A percentile compares a stretch with the other conserved stretches of the same genome.
Conservation (phyloP, 2,113 vertebrate genomes). For the Rhynchopsitta pachyrhyncha region DNA sequence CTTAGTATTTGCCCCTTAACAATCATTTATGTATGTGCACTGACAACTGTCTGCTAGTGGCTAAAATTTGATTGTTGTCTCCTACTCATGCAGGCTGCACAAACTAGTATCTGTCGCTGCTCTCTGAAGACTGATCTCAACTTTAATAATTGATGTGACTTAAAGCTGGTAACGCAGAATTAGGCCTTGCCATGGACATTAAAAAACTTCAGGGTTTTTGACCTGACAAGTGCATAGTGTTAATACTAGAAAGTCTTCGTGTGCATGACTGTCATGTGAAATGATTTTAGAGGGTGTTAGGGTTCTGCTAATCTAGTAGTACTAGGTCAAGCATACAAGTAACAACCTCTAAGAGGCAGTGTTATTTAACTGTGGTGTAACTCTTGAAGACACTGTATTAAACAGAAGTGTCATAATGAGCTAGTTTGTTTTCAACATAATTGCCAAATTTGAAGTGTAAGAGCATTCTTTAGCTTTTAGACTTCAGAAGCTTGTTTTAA, state of each 20-base stretch:
- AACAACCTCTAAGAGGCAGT: neutral
- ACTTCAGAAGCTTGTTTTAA: neutral
- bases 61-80: neutral
- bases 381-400: neutral
- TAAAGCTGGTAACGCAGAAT: neutral
- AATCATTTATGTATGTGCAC: neutral
- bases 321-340: neutral
- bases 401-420: neutral
- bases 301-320: neutral
- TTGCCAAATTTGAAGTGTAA: conserved; percentile 4
- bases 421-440: neutral
- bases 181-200: neutral
- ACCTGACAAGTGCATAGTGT: neutral
- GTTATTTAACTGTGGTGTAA: neutral
- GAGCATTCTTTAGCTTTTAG: conserved; percentile 3
- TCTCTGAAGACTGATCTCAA: neutral
- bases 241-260: neutral
- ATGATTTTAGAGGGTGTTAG: neutral
- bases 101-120: neutral
- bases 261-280: neutral
- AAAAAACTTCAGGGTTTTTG: neutral
- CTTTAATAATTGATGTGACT: neutral
- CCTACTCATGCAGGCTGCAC: neutral
- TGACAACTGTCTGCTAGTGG: neutral
- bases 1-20: neutral